These are phyloP conservation scores for Sinodicranocentrus sp. DNA, from an alignment of 2,888 invertebrate genomes.

Conservation along the genomic window DNA sequence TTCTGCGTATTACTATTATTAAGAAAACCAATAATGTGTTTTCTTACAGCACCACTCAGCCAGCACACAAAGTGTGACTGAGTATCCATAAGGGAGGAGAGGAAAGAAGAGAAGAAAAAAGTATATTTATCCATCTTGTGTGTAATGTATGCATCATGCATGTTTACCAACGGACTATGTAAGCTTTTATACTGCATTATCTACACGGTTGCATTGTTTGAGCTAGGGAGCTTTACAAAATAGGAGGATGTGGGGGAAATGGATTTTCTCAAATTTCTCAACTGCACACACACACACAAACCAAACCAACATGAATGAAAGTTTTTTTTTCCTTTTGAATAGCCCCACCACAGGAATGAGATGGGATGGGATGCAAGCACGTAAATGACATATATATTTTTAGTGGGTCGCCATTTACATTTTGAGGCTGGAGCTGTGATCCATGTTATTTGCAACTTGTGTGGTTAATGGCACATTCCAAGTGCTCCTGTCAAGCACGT, in stretches of 20 bases:
- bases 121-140: background rate
- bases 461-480: slow-evolving; percentile 51
- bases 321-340: background rate
- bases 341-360: background rate
- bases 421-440: slow-evolving; percentile 3
- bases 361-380: slow-evolving; percentile 18
- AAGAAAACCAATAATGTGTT: slow-evolving; percentile 66
- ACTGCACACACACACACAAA: background rate
- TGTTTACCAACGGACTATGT: slow-evolving; percentile 12
- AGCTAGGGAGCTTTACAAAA: background rate
- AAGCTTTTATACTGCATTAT: slow-evolving; percentile 1
- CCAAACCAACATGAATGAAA: background rate
- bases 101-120: background rate
- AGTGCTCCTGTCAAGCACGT: background rate
- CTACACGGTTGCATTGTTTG: slow-evolving; percentile 11
- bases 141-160: slow-evolving; percentile 8
- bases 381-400: slow-evolving; percentile 29
- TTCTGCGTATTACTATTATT: slow-evolving; percentile 68
- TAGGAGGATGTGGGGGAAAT: slow-evolving; percentile 20
- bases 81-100: slow-evolving; percentile 3
- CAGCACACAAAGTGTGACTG: slow-evolving; percentile 18
- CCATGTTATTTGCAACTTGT: slow-evolving; percentile 43
- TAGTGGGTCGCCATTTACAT: slow-evolving; percentile 21
- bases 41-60: slow-evolving; percentile 52
- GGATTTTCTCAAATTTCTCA: slow-evolving; percentile 40